phyloP scores from a whole-genome alignment of 1,140 invertebrate species.

The Scaptomyza graminum region DNA sequence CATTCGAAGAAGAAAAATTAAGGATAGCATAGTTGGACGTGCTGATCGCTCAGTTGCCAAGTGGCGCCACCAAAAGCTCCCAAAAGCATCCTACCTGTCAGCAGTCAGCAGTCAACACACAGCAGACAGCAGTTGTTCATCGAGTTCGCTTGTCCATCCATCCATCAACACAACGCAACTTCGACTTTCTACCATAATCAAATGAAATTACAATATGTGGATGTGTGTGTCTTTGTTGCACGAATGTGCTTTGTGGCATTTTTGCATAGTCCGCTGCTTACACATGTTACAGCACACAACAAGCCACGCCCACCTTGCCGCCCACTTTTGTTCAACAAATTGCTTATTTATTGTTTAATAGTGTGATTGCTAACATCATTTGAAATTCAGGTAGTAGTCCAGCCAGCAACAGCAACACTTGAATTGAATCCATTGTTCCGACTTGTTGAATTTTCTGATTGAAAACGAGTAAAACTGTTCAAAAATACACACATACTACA shows the following conservation, averaged over 20 bases:
- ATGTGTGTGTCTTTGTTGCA: conserved; percentile 7
- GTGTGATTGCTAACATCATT: conserved; percentile 70
- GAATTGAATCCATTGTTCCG: conserved; percentile 12
- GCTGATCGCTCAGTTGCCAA: conserved; percentile 31
- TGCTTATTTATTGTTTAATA: conserved; percentile 81
- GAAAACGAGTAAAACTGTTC: conserved; percentile 27
- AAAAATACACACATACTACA: neutral
- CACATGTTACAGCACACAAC: conserved; percentile 1
- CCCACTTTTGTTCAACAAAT: conserved; percentile 64
- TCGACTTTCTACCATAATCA: conserved; percentile 59
- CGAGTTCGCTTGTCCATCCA: conserved; percentile 19
- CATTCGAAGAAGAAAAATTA: conserved; percentile 1
- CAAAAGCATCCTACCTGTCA: neutral
- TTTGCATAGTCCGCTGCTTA: conserved; percentile 52
- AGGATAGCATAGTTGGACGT: conserved; percentile 27
- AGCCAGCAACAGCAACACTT: conserved; percentile 11
- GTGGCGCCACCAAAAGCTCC: conserved; percentile 18
- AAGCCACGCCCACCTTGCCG: conserved; percentile 6
- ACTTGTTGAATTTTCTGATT: conserved; percentile 29
- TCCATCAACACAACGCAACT: conserved; percentile 40
- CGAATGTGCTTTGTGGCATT: conserved; percentile 16
- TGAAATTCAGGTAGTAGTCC: conserved; percentile 35
- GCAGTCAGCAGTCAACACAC: conserved; percentile 21
- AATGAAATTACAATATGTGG: conserved; percentile 76
- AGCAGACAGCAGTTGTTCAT: conserved; percentile 27